Conservation (phyloP, 2,888 invertebrate species). For the Sturmia bella region DNA sequence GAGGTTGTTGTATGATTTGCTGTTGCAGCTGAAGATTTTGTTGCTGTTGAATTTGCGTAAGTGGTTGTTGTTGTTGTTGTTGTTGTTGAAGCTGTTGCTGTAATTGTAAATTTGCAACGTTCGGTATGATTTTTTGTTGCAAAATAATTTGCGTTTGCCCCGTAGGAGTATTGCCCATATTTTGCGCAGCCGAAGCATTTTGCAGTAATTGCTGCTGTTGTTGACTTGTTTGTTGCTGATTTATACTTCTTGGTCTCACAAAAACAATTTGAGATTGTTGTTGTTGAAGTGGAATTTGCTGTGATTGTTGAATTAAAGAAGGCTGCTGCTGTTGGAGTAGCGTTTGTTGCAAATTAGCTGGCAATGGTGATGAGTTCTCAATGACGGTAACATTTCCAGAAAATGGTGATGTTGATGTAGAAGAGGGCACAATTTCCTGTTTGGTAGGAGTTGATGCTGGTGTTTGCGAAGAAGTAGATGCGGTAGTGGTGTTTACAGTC, state of each 20-base stretch:
- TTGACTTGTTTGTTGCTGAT: conserved; percentile 72
- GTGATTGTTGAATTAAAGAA: conserved; percentile 61
- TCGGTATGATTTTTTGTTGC: conserved; percentile 78
- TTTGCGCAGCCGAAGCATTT: conserved; percentile 49
- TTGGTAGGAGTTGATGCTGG: conserved; percentile 49
- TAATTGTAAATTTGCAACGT: conserved; percentile 71
- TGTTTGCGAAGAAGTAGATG: conserved; percentile 75
- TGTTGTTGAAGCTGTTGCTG: conserved; percentile 69
- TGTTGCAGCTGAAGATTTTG: conserved; percentile 72
- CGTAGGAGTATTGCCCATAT: conserved; percentile 34
- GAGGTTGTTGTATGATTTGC: conserved; percentile 74
- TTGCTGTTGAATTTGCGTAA: conserved; percentile 71
- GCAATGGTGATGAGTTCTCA: conserved; percentile 63
- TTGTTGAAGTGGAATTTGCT: conserved; percentile 57
- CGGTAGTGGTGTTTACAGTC: conserved; percentile 52
- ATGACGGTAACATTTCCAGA: conserved; percentile 35
- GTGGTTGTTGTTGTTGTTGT: conserved; percentile 67
- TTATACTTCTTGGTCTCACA: conserved; percentile 74
- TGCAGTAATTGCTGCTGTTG: conserved; percentile 70
- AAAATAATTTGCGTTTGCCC: conserved; percentile 77
- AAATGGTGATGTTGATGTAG: conserved; percentile 47
- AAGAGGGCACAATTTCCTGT: conserved; percentile 35
- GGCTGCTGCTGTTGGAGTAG: conserved; percentile 60
- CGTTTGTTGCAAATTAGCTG: conserved; percentile 70
- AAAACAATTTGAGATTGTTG: conserved; percentile 78